Percentiles rank a stretch among this genome's conserved stretches.
Conservation (phyloP, 2,888 invertebrate genomes). For the Drosophila prostipennis region DNA sequence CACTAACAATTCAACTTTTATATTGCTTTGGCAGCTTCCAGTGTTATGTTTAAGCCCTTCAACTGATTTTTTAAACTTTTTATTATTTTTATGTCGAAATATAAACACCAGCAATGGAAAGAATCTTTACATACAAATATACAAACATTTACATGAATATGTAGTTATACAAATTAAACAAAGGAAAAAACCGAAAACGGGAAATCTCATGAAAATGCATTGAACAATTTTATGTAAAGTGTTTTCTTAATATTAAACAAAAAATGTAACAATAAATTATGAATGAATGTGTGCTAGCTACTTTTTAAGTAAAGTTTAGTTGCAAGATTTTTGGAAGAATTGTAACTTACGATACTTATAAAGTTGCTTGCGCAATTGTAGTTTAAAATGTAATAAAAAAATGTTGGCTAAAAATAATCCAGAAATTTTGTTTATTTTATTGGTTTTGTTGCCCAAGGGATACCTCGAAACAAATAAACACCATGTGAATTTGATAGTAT, state of each 20-base stretch:
- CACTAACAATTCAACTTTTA: constrained; percentile 22
- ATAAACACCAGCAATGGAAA: constrained; percentile 41
- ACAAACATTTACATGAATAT: constrained; percentile 56
- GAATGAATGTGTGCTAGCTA: constrained; percentile 21
- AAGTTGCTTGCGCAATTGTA: constrained; percentile 50
- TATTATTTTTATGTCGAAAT: constrained; percentile 25
- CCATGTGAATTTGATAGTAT: constrained; percentile 21
- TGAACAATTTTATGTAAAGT: constrained; percentile 70
- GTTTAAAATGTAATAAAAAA: constrained; percentile 71
- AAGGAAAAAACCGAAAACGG: constrained; percentile 39
- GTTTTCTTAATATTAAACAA: constrained; percentile 39
- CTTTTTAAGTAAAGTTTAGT: constrained; percentile 7
- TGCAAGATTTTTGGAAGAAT: neutral
- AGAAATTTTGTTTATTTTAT: neutral
- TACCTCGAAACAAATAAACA: neutral
- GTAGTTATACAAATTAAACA: constrained; percentile 60
- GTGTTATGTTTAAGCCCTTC: constrained; percentile 41
- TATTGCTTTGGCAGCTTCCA: constrained; percentile 60
- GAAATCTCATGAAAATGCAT: constrained; percentile 65
- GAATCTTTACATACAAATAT: constrained; percentile 55
- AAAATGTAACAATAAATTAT: constrained; percentile 43
- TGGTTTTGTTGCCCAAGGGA: neutral
- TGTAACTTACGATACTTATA: constrained; percentile 1
- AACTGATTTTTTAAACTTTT: constrained; percentile 31
- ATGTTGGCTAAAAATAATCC: constrained; percentile 68